phyloP scores from a whole-genome alignment of 2,888 invertebrate species.

The Timema cristinae region DNA sequence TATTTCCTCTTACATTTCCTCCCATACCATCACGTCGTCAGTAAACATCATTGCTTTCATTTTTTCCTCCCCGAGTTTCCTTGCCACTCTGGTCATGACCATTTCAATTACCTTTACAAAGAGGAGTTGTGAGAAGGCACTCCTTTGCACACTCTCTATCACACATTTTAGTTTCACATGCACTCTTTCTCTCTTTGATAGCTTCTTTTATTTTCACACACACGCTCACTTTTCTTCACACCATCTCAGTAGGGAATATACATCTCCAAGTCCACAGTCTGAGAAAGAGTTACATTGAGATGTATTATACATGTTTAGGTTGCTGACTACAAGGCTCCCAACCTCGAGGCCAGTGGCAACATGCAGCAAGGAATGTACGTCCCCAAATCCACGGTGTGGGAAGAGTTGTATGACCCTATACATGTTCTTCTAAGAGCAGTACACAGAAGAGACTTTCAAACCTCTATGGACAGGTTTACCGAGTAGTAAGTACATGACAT shows the following conservation, averaged over 20 bases:
- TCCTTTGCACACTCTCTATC: too few relatives aligned
- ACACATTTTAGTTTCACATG: too few relatives aligned
- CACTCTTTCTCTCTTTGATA: too few relatives aligned
- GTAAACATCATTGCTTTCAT: too few relatives aligned
- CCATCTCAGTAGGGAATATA: conserved; percentile 71
- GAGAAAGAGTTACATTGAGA: conserved; percentile 56
- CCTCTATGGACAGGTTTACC: conserved; percentile 88
- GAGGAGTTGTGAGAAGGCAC: too few relatives aligned
- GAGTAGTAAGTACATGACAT: conserved; percentile 65
- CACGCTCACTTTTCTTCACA: too few relatives aligned
- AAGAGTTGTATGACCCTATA: conserved; percentile 87
- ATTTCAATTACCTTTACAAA: too few relatives aligned
- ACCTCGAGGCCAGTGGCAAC: conserved; percentile 67
- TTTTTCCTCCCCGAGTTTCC: too few relatives aligned
- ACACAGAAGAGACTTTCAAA: conserved; percentile 88
- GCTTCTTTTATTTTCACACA: too few relatives aligned
- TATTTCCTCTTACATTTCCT: too few relatives aligned
- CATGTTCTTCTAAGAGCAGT: conserved; percentile 88
- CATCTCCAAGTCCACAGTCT: conserved; percentile 77
- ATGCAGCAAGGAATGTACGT: conserved; percentile 79
- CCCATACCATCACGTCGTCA: too few relatives aligned
- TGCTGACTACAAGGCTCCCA: conserved; percentile 83
- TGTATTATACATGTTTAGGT: conserved; percentile 49
- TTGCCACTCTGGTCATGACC: too few relatives aligned
- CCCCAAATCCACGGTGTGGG: conserved; percentile 84